phyloP scores from a whole-genome alignment of 2,888 invertebrate species.

The Drosophila leonis region DNA sequence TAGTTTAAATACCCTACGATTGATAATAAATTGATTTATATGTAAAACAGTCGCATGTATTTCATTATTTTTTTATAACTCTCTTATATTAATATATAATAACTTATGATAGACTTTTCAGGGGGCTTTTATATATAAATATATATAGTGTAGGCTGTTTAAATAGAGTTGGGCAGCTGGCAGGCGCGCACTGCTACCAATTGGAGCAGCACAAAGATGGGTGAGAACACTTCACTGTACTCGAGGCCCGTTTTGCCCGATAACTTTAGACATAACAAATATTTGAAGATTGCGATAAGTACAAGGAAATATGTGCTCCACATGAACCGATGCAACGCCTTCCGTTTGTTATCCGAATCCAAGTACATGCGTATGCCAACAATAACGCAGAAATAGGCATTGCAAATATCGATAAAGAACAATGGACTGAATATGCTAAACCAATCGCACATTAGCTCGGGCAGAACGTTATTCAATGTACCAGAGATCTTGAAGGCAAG shows the following conservation, averaged over 20 bases:
- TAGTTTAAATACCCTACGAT: neutral
- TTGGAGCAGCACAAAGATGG: slow-evolving; percentile 95
- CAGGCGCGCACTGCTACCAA: slow-evolving; percentile 96
- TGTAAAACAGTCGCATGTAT: slow-evolving; percentile 27
- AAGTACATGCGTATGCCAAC: slow-evolving; percentile 96
- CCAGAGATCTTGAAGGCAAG: slow-evolving; percentile 92
- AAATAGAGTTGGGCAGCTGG: slow-evolving; percentile 88
- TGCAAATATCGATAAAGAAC: slow-evolving; percentile 96
- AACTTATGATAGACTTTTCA: slow-evolving; percentile 36
- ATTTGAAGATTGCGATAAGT: slow-evolving; percentile 95
- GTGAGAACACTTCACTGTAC: slow-evolving; percentile 96
- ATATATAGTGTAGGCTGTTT: slow-evolving; percentile 16
- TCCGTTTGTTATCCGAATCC: slow-evolving; percentile 90
- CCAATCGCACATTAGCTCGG: slow-evolving; percentile 89
- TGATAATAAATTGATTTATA: neutral
- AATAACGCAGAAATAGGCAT: slow-evolving; percentile 97
- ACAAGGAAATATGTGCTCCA: slow-evolving; percentile 94
- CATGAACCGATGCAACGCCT: slow-evolving; percentile 91
- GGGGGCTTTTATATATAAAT: slow-evolving; percentile 1
- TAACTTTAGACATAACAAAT: slow-evolving; percentile 94
- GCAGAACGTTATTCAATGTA: slow-evolving; percentile 79
- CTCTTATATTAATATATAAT: slow-evolving; percentile 22
- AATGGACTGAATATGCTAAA: slow-evolving; percentile 96
- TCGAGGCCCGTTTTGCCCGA: slow-evolving; percentile 93
- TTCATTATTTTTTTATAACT: slow-evolving; percentile 19